A percentile compares a stretch with the other conserved stretches of the same genome.
phyloP scores from a whole-genome alignment of 2,888 invertebrate species.

The Frankliniella fusca region DNA sequence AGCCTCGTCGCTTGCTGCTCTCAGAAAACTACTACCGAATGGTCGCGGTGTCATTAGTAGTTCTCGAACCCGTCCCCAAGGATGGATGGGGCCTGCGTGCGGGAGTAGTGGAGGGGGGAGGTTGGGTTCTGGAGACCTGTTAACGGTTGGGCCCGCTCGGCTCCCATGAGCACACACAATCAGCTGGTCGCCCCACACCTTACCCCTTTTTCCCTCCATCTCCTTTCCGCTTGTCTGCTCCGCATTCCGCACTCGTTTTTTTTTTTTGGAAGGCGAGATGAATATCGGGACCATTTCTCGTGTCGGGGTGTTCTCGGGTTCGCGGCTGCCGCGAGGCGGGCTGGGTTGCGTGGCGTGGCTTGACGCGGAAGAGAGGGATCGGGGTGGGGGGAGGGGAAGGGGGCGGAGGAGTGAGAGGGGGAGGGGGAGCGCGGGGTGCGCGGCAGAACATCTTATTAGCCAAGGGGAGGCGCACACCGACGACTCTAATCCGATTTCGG shows the following conservation, averaged over 20 bases:
- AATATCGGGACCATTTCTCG: not conserved
- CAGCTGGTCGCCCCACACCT: too few species aligned
- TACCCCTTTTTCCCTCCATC: too few species aligned
- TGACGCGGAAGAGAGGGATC: too few species aligned
- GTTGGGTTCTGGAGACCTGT: not conserved
- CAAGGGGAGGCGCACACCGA: not conserved
- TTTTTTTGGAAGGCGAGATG: not conserved
- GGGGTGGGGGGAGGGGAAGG: too few species aligned
- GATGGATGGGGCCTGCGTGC: slow-evolving; percentile 9
- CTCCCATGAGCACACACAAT: too few species aligned
- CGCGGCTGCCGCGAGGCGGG: not conserved
- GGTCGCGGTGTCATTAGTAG: slow-evolving; percentile 22
- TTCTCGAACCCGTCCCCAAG: slow-evolving; percentile 21
- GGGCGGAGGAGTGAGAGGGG: too few species aligned
- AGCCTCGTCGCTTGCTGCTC: not conserved
- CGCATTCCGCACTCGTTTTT: not conserved
- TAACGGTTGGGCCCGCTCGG: too few species aligned
- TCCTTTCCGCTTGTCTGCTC: not conserved
- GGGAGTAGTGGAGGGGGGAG: not conserved
- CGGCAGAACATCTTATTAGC: not conserved
- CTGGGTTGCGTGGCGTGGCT: too few species aligned
- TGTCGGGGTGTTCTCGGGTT: not conserved
- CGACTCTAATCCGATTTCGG: slow-evolving; percentile 9
- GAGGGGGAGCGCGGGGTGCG: not conserved
- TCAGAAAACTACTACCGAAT: slow-evolving; percentile 1